These are phyloP conservation scores for Meiosimyza platycephala DNA, from an alignment of 2,888 invertebrate species.

Conservation along the genomic window DNA sequence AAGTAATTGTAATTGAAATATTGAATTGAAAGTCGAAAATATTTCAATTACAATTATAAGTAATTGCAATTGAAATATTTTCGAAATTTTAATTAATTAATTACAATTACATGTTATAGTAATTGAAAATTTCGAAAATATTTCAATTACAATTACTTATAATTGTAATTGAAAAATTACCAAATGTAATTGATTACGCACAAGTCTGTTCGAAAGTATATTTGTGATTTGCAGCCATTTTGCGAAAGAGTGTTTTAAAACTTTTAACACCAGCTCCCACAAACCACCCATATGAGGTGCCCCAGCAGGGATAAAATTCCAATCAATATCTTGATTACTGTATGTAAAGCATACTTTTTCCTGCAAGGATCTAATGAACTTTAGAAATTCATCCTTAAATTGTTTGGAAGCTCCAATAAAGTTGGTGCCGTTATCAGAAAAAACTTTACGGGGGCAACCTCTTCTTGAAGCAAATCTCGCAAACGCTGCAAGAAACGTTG, in stretches of 20 bases:
- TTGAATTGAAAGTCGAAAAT: too few relatives aligned
- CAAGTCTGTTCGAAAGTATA: too few relatives aligned
- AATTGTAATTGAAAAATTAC: too few relatives aligned
- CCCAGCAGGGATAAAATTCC: slow-evolving; percentile 23
- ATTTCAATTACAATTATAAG: too few relatives aligned
- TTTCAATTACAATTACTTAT: too few relatives aligned
- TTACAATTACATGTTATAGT: too few relatives aligned
- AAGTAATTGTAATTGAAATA: too few relatives aligned
- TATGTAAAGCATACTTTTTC: neutral
- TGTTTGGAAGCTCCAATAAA: slow-evolving; percentile 11
- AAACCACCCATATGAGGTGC: slow-evolving; percentile 35
- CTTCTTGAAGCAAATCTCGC: slow-evolving; percentile 4
- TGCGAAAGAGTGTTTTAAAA: neutral
- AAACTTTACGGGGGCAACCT: neutral
- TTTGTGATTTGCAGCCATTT: slow-evolving; percentile 1
- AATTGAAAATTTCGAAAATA: too few relatives aligned
- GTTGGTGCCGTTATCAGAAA: slow-evolving; percentile 11
- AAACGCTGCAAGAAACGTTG: slow-evolving; percentile 19
- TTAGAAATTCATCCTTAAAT: neutral
- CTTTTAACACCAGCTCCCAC: slow-evolving; percentile 23
- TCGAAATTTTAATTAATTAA: too few relatives aligned
- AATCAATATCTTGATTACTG: neutral
- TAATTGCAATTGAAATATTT: too few relatives aligned
- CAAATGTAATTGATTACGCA: too few relatives aligned
- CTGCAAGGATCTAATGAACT: neutral